Evolutionary conservation across 2,888 invertebrate genomes (phyloP).

Genomic region (Eilema caniola): DNA sequence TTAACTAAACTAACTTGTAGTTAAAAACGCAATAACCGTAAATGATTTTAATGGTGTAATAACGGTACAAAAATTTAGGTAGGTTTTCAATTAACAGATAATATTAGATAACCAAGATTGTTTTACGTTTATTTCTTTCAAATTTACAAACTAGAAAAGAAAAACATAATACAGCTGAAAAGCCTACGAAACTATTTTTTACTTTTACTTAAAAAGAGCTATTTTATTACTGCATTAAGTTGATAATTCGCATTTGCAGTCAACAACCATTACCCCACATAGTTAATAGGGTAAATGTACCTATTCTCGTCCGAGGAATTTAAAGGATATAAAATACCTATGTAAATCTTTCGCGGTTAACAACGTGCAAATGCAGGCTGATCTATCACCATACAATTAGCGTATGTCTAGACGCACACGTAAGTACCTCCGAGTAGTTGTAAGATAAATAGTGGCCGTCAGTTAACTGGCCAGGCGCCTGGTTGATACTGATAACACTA

Average conservation of each 20-base stretch:
- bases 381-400: slow-evolving; percentile 71
- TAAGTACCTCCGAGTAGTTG: slow-evolving; percentile 55
- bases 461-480: slow-evolving; percentile 64
- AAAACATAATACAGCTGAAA: not conserved
- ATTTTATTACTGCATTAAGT: slow-evolving; percentile 29
- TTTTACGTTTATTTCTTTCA: too few relatives aligned
- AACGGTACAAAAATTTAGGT: too few relatives aligned
- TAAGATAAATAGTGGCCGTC: slow-evolving; percentile 67
- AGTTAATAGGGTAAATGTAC: slow-evolving; percentile 39
- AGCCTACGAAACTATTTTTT: slow-evolving; percentile 21
- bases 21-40: not conserved
- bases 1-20: too few relatives aligned
- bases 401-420: slow-evolving; percentile 52
- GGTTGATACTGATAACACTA: slow-evolving; percentile 64
- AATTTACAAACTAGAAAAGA: too few relatives aligned
- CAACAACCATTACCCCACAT: slow-evolving; percentile 40
- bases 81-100: not conserved
- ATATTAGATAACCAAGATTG: too few relatives aligned
- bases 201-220: slow-evolving; percentile 13
- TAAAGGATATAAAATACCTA: slow-evolving; percentile 48
- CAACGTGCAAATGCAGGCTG: slow-evolving; percentile 52
- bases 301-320: slow-evolving; percentile 39
- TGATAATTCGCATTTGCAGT: slow-evolving; percentile 43
- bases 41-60: too few relatives aligned
- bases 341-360: slow-evolving; percentile 51